Evolutionary conservation across 2,797 vertebrate species (phyloP).

Genomic region (Cichlasoma orientale): DNA sequence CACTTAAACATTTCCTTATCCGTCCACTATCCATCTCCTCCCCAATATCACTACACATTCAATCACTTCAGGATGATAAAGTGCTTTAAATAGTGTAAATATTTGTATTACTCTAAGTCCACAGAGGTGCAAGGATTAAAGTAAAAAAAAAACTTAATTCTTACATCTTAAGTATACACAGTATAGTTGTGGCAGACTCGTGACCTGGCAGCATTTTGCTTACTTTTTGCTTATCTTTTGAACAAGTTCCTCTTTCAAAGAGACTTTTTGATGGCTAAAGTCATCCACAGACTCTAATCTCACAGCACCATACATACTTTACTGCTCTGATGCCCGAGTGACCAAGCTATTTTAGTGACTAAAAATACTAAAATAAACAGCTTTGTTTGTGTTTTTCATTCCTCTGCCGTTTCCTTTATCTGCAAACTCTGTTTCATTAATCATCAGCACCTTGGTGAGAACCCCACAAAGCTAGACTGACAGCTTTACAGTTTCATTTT

Average conservation of each 20-base stretch:
- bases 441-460: not conserved
- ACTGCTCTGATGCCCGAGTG: not conserved
- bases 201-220: rapidly evolving
- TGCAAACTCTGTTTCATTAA: not conserved
- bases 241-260: not conserved
- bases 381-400: not conserved
- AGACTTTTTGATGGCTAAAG: not conserved
- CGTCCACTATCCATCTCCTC: not conserved
- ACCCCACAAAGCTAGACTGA: not conserved
- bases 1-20: not conserved
- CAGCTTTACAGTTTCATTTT: not conserved
- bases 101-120: not conserved
- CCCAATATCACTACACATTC: not conserved
- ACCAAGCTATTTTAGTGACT: not conserved
- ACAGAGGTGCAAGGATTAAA: not conserved
- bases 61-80: not conserved
- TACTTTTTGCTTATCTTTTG: not conserved
- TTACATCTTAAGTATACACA: not conserved
- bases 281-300: not conserved
- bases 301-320: not conserved
- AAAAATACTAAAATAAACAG: not conserved
- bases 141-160: not conserved
- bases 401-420: not conserved
- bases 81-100: not conserved
- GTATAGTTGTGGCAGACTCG: not conserved